phyloP scores from a whole-genome alignment of 2,888 invertebrate species.

The Nudaria mundana region DNA sequence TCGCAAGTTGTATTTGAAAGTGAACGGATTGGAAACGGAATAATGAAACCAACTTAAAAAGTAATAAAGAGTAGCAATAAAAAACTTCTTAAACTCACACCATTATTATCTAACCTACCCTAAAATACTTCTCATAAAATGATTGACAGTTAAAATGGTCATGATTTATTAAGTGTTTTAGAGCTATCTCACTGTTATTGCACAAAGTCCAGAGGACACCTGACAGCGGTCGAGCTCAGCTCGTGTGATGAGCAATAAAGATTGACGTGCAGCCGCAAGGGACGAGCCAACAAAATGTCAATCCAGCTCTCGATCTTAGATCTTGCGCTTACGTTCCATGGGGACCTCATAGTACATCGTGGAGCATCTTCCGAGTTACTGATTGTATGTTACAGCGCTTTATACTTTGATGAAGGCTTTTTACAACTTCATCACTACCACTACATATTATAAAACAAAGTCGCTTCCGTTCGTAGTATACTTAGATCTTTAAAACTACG shows the following conservation, averaged over 20 bases:
- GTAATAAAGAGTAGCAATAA: too few relatives aligned
- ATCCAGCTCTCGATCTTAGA: constrained; percentile 67
- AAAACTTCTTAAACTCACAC: too few relatives aligned
- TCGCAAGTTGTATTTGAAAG: too few relatives aligned
- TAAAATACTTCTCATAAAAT: too few relatives aligned
- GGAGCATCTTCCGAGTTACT: constrained; percentile 26
- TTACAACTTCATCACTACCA: neutral
- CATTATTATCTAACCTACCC: too few relatives aligned
- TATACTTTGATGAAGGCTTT: neutral
- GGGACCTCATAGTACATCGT: constrained; percentile 44
- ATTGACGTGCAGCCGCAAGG: constrained; percentile 61
- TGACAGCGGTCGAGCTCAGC: constrained; percentile 42
- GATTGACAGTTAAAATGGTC: too few relatives aligned
- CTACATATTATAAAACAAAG: too few relatives aligned
- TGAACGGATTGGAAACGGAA: too few relatives aligned
- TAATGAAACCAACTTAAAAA: too few relatives aligned
- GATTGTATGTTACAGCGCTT: constrained; percentile 10
- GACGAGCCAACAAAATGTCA: constrained; percentile 63
- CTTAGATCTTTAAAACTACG: too few relatives aligned
- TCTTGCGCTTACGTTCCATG: constrained; percentile 42
- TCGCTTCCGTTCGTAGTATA: too few relatives aligned
- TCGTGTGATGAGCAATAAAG: constrained; percentile 55
- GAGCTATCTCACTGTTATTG: constrained; percentile 18
- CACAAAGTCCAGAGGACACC: constrained; percentile 40
- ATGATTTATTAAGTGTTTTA: constrained; percentile 2